phyloP scores from a whole-genome alignment of 2,113 vertebrate species.

The Falcunculus frontatus region DNA sequence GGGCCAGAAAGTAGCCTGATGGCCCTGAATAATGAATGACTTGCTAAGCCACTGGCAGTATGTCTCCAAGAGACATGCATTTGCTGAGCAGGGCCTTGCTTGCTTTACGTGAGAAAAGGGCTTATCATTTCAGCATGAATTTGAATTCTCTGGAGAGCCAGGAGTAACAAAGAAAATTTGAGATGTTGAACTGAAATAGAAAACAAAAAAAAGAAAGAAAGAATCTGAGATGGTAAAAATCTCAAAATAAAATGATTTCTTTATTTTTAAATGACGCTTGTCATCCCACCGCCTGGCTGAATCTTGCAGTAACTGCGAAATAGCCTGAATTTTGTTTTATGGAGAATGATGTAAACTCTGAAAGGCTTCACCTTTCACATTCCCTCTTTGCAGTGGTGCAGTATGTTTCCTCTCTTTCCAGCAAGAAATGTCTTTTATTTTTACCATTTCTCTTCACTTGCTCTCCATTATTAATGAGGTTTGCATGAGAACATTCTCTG shows the following conservation, averaged over 20 bases:
- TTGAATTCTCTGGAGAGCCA: background rate
- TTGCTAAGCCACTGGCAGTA: background rate
- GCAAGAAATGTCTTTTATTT: background rate
- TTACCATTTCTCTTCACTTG: background rate
- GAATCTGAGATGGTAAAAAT: background rate
- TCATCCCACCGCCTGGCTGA: background rate
- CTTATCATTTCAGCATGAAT: background rate
- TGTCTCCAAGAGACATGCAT: background rate
- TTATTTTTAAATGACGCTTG: background rate
- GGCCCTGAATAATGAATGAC: background rate
- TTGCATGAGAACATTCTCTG: background rate
- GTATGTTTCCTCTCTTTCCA: background rate
- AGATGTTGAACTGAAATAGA: background rate
- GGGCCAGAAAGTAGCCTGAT: background rate
- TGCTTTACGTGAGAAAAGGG: background rate
- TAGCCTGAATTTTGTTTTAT: background rate
- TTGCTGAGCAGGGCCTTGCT: background rate
- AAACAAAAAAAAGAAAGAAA: background rate
- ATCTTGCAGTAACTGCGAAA: background rate
- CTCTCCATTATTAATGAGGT: conserved; percentile 37
- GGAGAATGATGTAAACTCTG: background rate
- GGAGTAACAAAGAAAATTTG: background rate
- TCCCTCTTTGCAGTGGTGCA: background rate
- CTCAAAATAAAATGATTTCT: background rate
- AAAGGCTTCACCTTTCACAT: background rate